Base-by-base conservation (phyloP, 2,113 vertebrate genomes). In the Siphamia tubifer region DNA sequence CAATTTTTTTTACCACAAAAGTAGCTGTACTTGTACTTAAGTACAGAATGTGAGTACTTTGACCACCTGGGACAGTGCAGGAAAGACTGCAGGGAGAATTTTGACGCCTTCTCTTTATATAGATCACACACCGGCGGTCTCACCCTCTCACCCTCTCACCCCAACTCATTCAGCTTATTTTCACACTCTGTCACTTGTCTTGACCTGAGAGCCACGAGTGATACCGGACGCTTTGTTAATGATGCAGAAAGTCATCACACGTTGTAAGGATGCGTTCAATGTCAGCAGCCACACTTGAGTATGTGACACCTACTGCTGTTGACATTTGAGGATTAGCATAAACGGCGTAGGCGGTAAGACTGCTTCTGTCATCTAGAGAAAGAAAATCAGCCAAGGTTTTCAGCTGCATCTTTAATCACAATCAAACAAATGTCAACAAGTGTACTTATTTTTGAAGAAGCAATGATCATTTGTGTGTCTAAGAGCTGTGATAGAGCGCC, bases 111-210 rank as follows among this genome's bases (percentile, higher is more conserved):
- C 63, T 51, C 77, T 76, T 78, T 74, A 75, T 81, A 60, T 88
- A 82, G 81, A 66, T 38, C 51, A 3, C 40, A 54, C 38, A 24
- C 31, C 7, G 21, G 3, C 5, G 19, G 35, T 15, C 21, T 77
- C 77, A 16, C 63, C 77, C 62, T 15, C 21, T 77, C 77, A 16
- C 63, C 77, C 62, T 39, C 31, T 65, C 9, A 67, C 77, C 72
- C 54, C 2, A 0, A 44, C 58, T 34, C 69, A 35, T 58, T 75
- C 39, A 48, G 36, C 65, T 75, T 62, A 68, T 79, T 78, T 68
- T 85, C 73, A 77, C 81, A 38, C 55, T 40, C 73, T 82, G 61
- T 83, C 71, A 49, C 84, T 82, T 82, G 79, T 66, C 64, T 68
- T 76, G 74, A 81, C 70, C 67, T 19, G 24, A 32, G 57, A 60